These are phyloP conservation scores for Coptotermes formosanus DNA, from an alignment of 1,140 invertebrate species.

Conservation along the genomic window DNA sequence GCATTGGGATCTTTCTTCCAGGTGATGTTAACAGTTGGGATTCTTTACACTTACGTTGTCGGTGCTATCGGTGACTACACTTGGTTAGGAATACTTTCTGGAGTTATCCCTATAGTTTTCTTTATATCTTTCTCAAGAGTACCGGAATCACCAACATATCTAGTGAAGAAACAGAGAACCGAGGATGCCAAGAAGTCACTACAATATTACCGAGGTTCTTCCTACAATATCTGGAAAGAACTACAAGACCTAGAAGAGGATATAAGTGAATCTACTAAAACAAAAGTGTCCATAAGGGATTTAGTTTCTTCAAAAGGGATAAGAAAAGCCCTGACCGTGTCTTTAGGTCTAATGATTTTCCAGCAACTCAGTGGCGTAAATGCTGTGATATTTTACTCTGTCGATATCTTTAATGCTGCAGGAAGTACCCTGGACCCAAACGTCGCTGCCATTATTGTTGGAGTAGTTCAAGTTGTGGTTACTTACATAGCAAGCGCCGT, in stretches of 20 bases:
- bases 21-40: slow-evolving; percentile 62
- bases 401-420: slow-evolving; percentile 65
- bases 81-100: slow-evolving; percentile 44
- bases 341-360: slow-evolving; percentile 69
- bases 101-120: slow-evolving; percentile 44
- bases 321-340: slow-evolving; percentile 44
- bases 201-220: slow-evolving; percentile 36
- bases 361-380: slow-evolving; percentile 86
- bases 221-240: slow-evolving; percentile 33
- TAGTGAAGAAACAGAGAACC: slow-evolving; percentile 36
- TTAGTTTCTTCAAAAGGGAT: slow-evolving; percentile 23
- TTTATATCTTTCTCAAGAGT: slow-evolving; percentile 42
- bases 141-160: slow-evolving; percentile 28
- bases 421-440: background rate
- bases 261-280: background rate
- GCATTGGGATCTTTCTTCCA: slow-evolving; percentile 76
- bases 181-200: slow-evolving; percentile 28
- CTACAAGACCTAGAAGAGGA: slow-evolving; percentile 20
- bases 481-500: slow-evolving; percentile 65
- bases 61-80: slow-evolving; percentile 34
- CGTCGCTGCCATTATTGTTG: slow-evolving; percentile 72
- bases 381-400: slow-evolving; percentile 79
- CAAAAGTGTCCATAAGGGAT: slow-evolving; percentile 4
- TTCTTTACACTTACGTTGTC: slow-evolving; percentile 50
- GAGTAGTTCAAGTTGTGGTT: slow-evolving; percentile 72